Conservation (phyloP, 2,797 vertebrate species). For the Microctenopoma steveboyesi region DNA sequence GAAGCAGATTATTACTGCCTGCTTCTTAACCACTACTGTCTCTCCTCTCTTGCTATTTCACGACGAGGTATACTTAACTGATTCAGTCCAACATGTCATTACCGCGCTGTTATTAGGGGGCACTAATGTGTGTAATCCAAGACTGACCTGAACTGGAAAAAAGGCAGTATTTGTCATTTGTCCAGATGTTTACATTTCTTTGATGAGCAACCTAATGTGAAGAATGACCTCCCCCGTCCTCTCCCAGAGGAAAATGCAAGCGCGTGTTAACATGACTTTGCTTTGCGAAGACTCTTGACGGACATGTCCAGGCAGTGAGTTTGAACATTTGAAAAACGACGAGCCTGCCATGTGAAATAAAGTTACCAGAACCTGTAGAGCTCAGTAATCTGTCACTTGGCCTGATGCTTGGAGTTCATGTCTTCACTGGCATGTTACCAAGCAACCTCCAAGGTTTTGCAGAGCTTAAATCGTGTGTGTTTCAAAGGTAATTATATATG, state of each 20-base stretch:
- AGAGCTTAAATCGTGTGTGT: no score
- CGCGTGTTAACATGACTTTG: neutral
- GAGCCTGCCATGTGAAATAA: no score
- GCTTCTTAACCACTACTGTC: slow-evolving; percentile 11
- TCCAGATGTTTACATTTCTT: slow-evolving; percentile 9
- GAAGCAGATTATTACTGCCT: slow-evolving; percentile 33
- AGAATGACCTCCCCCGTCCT: neutral
- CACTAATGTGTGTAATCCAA: neutral
- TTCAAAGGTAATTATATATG: neutral
- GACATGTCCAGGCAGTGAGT: neutral
- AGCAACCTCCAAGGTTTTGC: neutral
- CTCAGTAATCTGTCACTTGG: no score
- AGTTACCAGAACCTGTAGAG: no score
- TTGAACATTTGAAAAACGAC: neutral
- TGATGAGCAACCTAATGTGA: slow-evolving; percentile 2
- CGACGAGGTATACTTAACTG: slow-evolving; percentile 12
- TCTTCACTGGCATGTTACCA: neutral
- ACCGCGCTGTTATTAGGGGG: slow-evolving; percentile 8
- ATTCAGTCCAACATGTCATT: slow-evolving; percentile 19
- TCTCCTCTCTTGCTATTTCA: neutral
- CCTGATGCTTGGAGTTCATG: neutral
- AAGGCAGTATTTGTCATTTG: neutral
- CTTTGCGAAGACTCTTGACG: neutral
- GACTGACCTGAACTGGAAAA: slow-evolving; percentile 1
- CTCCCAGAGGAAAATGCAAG: neutral